Percentiles rank a stretch among this genome's conserved stretches.
phyloP scores from a whole-genome alignment of 2,888 invertebrate species.

The Dicyrtomina minuta region DNA sequence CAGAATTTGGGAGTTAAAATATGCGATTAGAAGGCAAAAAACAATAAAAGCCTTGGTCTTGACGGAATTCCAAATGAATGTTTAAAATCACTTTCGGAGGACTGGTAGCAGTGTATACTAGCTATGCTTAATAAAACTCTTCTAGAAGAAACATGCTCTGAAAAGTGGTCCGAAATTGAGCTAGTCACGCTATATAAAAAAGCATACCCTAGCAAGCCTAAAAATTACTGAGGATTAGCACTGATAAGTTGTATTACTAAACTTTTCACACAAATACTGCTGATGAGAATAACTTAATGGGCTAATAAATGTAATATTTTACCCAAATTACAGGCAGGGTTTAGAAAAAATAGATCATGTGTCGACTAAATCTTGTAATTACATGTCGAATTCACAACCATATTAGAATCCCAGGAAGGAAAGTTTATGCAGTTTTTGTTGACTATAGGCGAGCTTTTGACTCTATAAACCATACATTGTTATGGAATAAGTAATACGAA shows the following conservation, averaged over 20 bases:
- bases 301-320: slow-evolving; percentile 22
- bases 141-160: slow-evolving; percentile 26
- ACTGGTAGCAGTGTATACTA: background rate
- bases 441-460: slow-evolving; percentile 31
- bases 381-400: slow-evolving; percentile 15
- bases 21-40: slow-evolving; percentile 17
- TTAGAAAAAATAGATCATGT: slow-evolving; percentile 27
- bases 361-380: slow-evolving; percentile 39
- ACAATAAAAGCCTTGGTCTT: slow-evolving; percentile 35
- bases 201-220: slow-evolving; percentile 26
- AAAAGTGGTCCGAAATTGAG: slow-evolving; percentile 4
- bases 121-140: slow-evolving; percentile 27
- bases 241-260: slow-evolving; percentile 31
- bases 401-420: background rate
- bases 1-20: slow-evolving; percentile 26
- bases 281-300: slow-evolving; percentile 25
- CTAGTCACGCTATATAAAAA: slow-evolving; percentile 40
- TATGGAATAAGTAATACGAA: slow-evolving; percentile 15
- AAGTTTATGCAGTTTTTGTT: slow-evolving; percentile 28
- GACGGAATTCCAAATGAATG: slow-evolving; percentile 43
- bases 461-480: slow-evolving; percentile 3
- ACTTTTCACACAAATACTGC: slow-evolving; percentile 38
- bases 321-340: slow-evolving; percentile 38
- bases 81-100: slow-evolving; percentile 24
- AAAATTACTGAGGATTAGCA: slow-evolving; percentile 39